phyloP scores from a whole-genome alignment of 2,797 vertebrate species.

The Gymnothorax javanicus region DNA sequence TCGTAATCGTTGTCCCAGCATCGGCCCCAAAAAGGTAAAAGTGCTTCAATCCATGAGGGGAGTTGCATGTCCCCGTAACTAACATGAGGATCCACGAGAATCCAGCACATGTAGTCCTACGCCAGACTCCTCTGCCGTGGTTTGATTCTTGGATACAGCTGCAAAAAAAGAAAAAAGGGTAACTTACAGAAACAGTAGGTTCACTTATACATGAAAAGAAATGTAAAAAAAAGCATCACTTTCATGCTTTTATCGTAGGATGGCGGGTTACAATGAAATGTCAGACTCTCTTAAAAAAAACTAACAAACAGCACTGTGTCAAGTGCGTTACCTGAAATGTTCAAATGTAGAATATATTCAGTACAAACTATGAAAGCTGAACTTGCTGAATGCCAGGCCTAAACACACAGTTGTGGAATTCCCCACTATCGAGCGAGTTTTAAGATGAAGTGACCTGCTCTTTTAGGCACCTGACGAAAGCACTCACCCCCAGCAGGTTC shows the following conservation, averaged over 20 bases:
- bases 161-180: slow-evolving; percentile 34
- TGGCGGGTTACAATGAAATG: neutral
- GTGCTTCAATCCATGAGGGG: neutral
- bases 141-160: slow-evolving; percentile 94
- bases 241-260: neutral
- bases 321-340: neutral
- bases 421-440: neutral
- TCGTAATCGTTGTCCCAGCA: neutral
- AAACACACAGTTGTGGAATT: too few species aligned
- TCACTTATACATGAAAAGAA: neutral
- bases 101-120: slow-evolving; percentile 56
- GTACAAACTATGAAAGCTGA: neutral
- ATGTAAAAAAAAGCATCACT: neutral
- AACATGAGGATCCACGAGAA: neutral
- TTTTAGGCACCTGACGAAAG: neutral
- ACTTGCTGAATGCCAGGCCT: too few species aligned
- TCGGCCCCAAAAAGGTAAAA: neutral
- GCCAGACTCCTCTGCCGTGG: slow-evolving; percentile 90
- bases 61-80: too few species aligned
- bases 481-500: slow-evolving; percentile 91
- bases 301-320: neutral
- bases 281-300: neutral
- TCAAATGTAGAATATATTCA: neutral
- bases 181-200: neutral
- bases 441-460: neutral